Evolutionary conservation across 2,113 vertebrate genomes (phyloP).

Genomic region (Corythoichthys haematopterus): DNA sequence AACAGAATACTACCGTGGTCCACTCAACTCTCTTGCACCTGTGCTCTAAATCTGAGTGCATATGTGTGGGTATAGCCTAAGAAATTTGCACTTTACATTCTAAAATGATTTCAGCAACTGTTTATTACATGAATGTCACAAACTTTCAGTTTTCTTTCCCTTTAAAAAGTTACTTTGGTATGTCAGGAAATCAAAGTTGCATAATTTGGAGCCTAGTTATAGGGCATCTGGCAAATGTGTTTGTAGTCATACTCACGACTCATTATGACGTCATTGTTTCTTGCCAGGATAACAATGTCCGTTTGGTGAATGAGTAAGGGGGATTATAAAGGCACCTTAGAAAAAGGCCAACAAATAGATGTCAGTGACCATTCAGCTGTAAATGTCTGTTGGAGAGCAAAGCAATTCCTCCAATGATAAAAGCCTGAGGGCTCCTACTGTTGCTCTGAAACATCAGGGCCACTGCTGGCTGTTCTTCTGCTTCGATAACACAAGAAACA

Average conservation of each 20-base stretch:
- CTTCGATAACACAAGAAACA: background rate
- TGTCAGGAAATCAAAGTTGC: background rate
- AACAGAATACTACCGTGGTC: too few relatives aligned
- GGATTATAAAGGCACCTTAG: background rate
- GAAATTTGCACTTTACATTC: too few relatives aligned
- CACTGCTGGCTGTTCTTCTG: background rate
- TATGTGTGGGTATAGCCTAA: too few relatives aligned
- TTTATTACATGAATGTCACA: too few relatives aligned
- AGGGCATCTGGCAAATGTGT: too few relatives aligned
- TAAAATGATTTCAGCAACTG: too few relatives aligned
- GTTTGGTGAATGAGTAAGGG: background rate
- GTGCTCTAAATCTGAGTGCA: too few relatives aligned
- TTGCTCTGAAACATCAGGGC: conserved; percentile 11
- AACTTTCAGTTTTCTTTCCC: background rate
- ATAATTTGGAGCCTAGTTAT: background rate
- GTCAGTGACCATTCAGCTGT: conserved; percentile 18
- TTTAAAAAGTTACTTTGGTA: background rate
- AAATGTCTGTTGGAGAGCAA: conserved; percentile 6
- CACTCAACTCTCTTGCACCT: too few relatives aligned
- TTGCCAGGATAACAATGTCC: background rate
- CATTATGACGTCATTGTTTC: background rate
- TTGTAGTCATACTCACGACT: background rate
- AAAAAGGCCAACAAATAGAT: conserved; percentile 3
- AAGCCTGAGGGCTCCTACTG: conserved; percentile 13
- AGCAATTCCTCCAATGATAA: conserved; percentile 13